Evolutionary conservation across 2,888 invertebrate genomes (phyloP).

Genomic region (Hoplodrina ambigua): DNA sequence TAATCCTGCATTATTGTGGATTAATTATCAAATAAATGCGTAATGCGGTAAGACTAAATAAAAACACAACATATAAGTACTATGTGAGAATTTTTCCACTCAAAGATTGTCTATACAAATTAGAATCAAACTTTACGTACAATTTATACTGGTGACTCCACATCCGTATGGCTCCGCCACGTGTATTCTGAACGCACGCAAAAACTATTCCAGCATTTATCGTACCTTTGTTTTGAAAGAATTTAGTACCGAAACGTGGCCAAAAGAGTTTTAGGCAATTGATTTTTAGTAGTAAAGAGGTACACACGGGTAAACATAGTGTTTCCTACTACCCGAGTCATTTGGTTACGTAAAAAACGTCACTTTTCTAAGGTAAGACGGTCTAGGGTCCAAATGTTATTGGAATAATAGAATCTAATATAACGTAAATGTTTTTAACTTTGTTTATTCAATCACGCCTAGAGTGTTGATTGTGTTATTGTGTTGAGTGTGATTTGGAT

Average conservation of each 20-base stretch:
- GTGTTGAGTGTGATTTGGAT: too few relatives aligned
- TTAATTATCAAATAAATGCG: too few relatives aligned
- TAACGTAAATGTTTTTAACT: too few relatives aligned
- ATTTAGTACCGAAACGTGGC: slow-evolving; percentile 38
- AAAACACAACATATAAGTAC: not conserved
- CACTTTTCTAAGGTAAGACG: not conserved
- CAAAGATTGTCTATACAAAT: slow-evolving; percentile 55
- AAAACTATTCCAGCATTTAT: slow-evolving; percentile 50
- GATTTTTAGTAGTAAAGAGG: not conserved
- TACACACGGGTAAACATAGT: not conserved
- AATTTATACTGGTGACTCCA: slow-evolving; percentile 69
- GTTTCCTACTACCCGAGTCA: too few relatives aligned
- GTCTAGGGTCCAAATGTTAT: not conserved
- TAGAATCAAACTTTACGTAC: slow-evolving; percentile 63
- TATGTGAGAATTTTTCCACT: slow-evolving; percentile 24
- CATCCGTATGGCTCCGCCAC: slow-evolving; percentile 45
- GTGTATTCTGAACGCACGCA: slow-evolving; percentile 50
- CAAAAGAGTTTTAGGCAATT: slow-evolving; percentile 20
- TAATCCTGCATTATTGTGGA: too few relatives aligned
- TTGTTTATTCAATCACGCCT: too few relatives aligned
- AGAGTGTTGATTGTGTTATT: too few relatives aligned
- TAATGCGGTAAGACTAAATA: too few relatives aligned
- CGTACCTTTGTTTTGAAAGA: slow-evolving; percentile 40
- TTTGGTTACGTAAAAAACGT: too few relatives aligned
- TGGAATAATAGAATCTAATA: not conserved